Evolutionary conservation across 2,888 invertebrate species (phyloP).

Genomic region (Micropterix aruncella): DNA sequence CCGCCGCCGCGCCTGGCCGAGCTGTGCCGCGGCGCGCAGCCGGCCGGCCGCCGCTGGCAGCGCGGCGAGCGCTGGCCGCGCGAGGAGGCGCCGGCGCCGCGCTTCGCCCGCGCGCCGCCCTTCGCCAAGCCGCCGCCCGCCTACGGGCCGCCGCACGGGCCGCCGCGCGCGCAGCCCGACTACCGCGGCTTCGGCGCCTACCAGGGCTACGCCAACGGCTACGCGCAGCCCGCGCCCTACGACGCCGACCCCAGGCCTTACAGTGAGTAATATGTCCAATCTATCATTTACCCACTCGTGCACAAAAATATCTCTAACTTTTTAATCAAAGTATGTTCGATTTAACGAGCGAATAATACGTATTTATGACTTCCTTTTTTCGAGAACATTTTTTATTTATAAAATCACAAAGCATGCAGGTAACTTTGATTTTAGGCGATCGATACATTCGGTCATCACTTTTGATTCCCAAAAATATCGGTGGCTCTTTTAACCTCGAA

Average conservation of each 20-base stretch:
- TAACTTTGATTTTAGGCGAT: too few relatives aligned
- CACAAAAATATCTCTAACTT: too few relatives aligned
- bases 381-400: too few relatives aligned
- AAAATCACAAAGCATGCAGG: too few relatives aligned
- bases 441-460: too few relatives aligned
- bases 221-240: slow-evolving; percentile 18
- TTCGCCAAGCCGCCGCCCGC: slow-evolving; percentile 32
- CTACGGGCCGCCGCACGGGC: slow-evolving; percentile 22
- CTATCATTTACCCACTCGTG: too few relatives aligned
- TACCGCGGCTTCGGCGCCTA: slow-evolving; percentile 33
- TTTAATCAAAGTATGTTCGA: too few relatives aligned
- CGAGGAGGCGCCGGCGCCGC: slow-evolving; percentile 2
- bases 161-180: slow-evolving; percentile 23
- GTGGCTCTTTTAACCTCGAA: too few relatives aligned
- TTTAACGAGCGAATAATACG: too few relatives aligned
- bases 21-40: slow-evolving; percentile 43
- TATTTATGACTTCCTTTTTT: too few relatives aligned
- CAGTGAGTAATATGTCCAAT: too few relatives aligned
- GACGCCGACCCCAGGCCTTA: slow-evolving; percentile 18
- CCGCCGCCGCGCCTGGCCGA: slow-evolving; percentile 70
- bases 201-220: slow-evolving; percentile 25
- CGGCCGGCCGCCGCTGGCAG: slow-evolving; percentile 34
- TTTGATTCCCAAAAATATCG: too few relatives aligned
- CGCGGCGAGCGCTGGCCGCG: neutral
- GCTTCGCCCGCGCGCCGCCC: slow-evolving; percentile 10